Conservation (phyloP, 2,113 vertebrate genomes). For the Pyrgilauda ruficollis region DNA sequence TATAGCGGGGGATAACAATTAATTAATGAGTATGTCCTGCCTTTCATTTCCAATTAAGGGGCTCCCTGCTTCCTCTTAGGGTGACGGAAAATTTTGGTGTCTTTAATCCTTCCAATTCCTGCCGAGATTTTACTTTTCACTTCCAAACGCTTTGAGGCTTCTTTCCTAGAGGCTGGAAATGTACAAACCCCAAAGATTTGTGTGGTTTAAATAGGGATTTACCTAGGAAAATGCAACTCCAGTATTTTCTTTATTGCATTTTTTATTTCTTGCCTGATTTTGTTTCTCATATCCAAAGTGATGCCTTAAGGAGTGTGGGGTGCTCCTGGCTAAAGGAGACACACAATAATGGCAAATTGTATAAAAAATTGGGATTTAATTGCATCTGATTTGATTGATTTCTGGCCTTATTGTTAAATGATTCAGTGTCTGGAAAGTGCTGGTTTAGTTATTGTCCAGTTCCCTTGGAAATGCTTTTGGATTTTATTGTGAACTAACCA, state of each 20-base stretch:
- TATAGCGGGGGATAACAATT: neutral
- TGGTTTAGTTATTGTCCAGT: neutral
- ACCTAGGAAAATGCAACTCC: neutral
- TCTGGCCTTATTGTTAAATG: neutral
- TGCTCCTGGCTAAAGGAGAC: neutral
- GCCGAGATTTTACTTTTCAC: neutral
- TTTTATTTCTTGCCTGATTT: neutral
- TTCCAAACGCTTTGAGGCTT: neutral
- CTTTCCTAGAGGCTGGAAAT: neutral
- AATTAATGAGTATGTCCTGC: neutral
- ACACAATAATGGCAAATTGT: too few relatives aligned
- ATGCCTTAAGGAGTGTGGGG: neutral
- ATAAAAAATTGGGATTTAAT: neutral
- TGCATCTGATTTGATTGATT: neutral
- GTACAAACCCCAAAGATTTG: neutral
- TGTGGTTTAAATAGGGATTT: neutral
- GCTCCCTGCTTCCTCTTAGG: neutral
- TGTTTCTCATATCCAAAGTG: neutral
- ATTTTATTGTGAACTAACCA: neutral
- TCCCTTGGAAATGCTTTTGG: slow-evolving; percentile 37
- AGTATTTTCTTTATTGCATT: neutral
- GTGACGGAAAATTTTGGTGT: neutral
- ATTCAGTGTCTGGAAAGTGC: neutral
- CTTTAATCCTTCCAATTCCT: neutral
- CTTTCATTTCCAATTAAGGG: neutral